A percentile compares a stretch with the other conserved stretches of the same genome.
These are phyloP conservation scores for Datnioides undecimradiatus DNA, from an alignment of 2,113 vertebrate species.

Conservation along the genomic window DNA sequence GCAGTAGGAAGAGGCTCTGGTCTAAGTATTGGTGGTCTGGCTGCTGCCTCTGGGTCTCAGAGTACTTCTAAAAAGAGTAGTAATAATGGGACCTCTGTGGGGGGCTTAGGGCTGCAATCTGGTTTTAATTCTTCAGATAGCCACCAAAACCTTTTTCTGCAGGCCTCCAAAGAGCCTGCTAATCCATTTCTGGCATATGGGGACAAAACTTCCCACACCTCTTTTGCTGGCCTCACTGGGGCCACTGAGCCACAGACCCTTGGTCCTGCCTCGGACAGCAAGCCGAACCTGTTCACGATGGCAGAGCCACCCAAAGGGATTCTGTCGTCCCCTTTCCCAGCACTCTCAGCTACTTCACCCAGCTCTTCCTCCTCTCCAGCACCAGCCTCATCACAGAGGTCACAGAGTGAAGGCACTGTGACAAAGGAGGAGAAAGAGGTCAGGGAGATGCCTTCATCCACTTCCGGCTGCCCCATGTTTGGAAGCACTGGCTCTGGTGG, in stretches of 20 bases:
- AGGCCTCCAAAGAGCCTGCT: constrained; percentile 92
- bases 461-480: constrained; percentile 85
- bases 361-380: constrained; percentile 85
- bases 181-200: constrained; percentile 95
- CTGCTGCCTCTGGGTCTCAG: constrained; percentile 62
- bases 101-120: constrained; percentile 72
- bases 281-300: constrained; percentile 90
- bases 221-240: constrained; percentile 90
- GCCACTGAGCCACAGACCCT: constrained; percentile 79
- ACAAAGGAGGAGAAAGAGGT: constrained; percentile 86
- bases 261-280: constrained; percentile 84
- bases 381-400: constrained; percentile 78
- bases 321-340: constrained; percentile 84
- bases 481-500: constrained; percentile 73
- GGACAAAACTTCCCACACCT: constrained; percentile 88
- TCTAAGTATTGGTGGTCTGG: constrained; percentile 52
- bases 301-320: constrained; percentile 92
- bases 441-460: constrained; percentile 87
- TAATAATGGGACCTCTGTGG: constrained; percentile 66
- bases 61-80: constrained; percentile 65
- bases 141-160: constrained; percentile 97
- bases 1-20: constrained; percentile 63
- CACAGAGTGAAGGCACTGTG: constrained; percentile 83
- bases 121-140: constrained; percentile 83
- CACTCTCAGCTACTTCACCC: constrained; percentile 79